Evolutionary conservation across 1,140 invertebrate species (phyloP), one percentile per base, ranked within the genome.

Genomic region (Monochamus saltuarius): DNA sequence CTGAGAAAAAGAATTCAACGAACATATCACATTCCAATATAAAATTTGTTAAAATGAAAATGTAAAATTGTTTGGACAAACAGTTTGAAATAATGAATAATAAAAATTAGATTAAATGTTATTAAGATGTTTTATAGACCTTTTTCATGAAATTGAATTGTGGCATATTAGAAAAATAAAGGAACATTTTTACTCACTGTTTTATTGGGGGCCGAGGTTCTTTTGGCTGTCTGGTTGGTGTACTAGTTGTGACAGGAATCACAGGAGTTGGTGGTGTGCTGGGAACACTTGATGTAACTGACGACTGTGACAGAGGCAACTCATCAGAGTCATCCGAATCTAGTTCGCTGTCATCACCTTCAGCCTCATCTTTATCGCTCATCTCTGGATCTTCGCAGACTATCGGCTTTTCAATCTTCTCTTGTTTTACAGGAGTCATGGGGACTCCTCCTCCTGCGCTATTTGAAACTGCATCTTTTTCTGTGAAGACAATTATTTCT

Each of bases 291-390:
- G 38, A 78, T 58, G 76, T 73, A 13, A 68, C 47, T 35, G 62
- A 55, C 55, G 49, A 79, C 75, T 80, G 46, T 35, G 53, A 35
- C 9, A 52, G 43, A 9, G 65, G 42, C 1, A 56, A 50, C 19
- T 65, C 68, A 67, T 89, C 87, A 42, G 87, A 86, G 37, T 88
- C 87, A 55, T 85, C 83, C 6, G 82, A 82, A 62, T 85, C 84
- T 66, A 82, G 73, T 59, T 81, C 77, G 67, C 75, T 81, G 68
- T 88, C 86, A 70, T 91, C 89, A 7, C 87, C 89, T 75, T 91
- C 89, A 8, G 89, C 90, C 77, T 92, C 90, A 75, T 92, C 90
- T 51, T 89, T 81, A 66, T 92, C 89, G 73, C 84, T 86, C 22
- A 86, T 83, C 61, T 83, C 83, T 67, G 89, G 87, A 46, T 88